Conservation (phyloP, 2,888 invertebrate species). For the Heliconius ethilla region DNA sequence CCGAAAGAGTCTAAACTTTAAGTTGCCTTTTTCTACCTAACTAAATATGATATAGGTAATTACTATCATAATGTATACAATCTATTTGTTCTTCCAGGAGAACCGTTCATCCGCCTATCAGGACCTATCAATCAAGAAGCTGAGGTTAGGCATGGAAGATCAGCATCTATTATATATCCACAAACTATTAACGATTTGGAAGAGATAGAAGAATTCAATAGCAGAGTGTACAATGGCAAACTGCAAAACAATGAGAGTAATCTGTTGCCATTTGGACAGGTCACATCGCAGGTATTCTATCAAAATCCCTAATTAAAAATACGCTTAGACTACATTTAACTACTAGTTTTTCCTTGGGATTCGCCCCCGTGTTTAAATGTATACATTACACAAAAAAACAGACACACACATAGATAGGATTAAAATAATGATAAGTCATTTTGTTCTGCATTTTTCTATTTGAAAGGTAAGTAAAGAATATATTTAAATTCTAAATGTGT, state of each 20-base stretch:
- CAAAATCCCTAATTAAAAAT: too few relatives aligned
- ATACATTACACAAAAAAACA: not conserved
- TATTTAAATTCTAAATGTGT: too few relatives aligned
- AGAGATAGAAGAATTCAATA: constrained; percentile 56
- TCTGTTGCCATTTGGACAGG: constrained; percentile 55
- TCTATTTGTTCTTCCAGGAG: constrained; percentile 59
- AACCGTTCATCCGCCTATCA: constrained; percentile 69
- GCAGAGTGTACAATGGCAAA: constrained; percentile 51
- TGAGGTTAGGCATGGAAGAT: constrained; percentile 64
- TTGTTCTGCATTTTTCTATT: too few relatives aligned
- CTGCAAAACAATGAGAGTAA: constrained; percentile 59
- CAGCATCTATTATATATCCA: constrained; percentile 60
- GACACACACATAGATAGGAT: not conserved
- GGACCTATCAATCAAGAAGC: constrained; percentile 61
- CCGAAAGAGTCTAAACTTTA: too few relatives aligned
- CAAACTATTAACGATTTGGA: constrained; percentile 63
- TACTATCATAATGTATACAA: not conserved
- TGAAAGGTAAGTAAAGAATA: too few relatives aligned
- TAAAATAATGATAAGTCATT: too few relatives aligned
- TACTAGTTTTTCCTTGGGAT: too few relatives aligned
- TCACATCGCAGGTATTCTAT: constrained; percentile 61
- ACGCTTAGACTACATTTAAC: not conserved
- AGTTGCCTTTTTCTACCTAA: too few relatives aligned
- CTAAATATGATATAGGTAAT: not conserved
- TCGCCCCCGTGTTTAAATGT: too few relatives aligned